Conservation (phyloP, 2,113 vertebrate genomes). For the Ciconia boyciana region DNA sequence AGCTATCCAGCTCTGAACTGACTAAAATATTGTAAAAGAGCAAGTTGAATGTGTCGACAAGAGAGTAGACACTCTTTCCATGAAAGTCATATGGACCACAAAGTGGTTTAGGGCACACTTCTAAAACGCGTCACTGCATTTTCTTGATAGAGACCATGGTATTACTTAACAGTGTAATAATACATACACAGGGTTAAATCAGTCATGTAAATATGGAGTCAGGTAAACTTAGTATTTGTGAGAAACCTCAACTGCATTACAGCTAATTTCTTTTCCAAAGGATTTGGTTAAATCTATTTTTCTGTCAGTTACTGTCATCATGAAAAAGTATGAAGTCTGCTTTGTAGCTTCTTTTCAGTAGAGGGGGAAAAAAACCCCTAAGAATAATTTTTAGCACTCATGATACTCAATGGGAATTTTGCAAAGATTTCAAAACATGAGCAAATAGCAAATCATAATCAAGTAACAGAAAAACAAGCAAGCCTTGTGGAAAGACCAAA, state of each 20-base stretch:
- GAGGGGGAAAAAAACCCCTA: fast-evolving
- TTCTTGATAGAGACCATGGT: neutral
- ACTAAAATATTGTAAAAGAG: neutral
- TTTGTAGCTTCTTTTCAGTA: neutral
- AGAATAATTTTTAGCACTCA: neutral
- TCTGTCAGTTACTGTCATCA: neutral
- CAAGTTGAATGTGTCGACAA: neutral
- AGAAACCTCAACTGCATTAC: neutral
- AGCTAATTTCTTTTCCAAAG: neutral
- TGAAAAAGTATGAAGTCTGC: neutral
- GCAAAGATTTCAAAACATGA: neutral
- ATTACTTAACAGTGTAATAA: neutral
- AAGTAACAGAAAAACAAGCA: neutral
- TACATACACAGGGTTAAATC: neutral
- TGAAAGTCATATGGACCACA: neutral
- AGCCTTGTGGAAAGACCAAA: neutral
- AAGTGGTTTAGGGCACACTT: neutral
- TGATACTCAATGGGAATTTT: neutral
- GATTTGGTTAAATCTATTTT: neutral
- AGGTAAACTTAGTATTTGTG: neutral
- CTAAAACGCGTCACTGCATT: neutral
- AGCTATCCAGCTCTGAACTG: neutral
- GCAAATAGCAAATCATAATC: neutral
- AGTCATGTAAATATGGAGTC: neutral
- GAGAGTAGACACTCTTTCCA: neutral